Base-by-base conservation (phyloP, 23 tunicate species). In the Diplosoma virens region DNA sequence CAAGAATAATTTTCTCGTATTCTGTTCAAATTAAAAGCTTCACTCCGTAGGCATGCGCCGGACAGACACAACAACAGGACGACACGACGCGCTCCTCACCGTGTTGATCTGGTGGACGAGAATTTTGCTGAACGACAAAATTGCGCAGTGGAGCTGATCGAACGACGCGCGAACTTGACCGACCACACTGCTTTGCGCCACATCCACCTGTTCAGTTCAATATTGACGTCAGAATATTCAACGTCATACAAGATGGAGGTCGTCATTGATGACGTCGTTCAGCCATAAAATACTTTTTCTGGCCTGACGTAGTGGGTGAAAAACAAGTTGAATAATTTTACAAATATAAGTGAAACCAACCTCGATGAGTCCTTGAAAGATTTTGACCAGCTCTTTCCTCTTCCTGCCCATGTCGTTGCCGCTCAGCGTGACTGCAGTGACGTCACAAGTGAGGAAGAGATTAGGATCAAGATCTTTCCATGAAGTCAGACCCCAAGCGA, bases 171-270 rank as follows among this genome's bases (percentile, higher is more conserved):
- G 67, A 2, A 68, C 64, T 32, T 54, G 17, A 1, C 35, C 56
- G 16, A 68, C 3, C 17, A 69, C 35, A 54, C 85, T 80, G 36
- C 61, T 80, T 34, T 80, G 85, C 22, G 75, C 75, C n/a, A 80
- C 5, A 2, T 54, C 59, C 1, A 80, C 1, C 75, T 80, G 56
- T 61, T 16, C 64, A 56, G 5, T n/a, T 56, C 64, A 5, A 56
- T n/a, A 56, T 5, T 11, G 20, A 56, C 6, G 64, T 21, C 6
- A 56, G 16, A 6, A 23, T 56, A 56, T n/a, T 11, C 16, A n/a
- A 9, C 20, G 16, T 16, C 52, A 45, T 16, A 45, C 14, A 11
- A 9, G 52, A 45, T 11, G 14, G 14, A 9, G 52, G 52, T 9
- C 11, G 16, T 45, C 16, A 45, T 9, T 45, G 52, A 45, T 45